Conservation (phyloP, 2,797 vertebrate genomes). For the Ambastaia sidthimunki region DNA sequence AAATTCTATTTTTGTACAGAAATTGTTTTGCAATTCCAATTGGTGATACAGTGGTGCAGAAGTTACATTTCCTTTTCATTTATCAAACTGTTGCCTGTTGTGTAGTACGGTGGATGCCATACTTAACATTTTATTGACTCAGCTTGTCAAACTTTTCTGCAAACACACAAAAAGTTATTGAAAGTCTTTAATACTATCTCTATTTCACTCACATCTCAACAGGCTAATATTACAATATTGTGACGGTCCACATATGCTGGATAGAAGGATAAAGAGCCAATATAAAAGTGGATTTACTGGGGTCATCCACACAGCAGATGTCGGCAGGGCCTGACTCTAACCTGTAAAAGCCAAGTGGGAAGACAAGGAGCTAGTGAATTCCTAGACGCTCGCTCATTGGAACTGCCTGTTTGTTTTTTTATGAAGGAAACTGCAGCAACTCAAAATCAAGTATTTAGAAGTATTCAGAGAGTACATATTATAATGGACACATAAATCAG, state of each 20-base stretch:
- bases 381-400: conserved; percentile 28
- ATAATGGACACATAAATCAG: conserved; percentile 3
- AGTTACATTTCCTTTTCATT: neutral
- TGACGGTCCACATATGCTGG: conserved; percentile 54
- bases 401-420: conserved; percentile 42
- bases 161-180: neutral
- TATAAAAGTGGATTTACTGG: conserved; percentile 66
- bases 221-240: neutral
- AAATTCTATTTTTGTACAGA: no score
- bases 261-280: conserved; percentile 63
- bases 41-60: neutral
- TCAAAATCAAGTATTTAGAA: neutral
- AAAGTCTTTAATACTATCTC: neutral
- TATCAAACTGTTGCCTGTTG: neutral
- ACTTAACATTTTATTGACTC: neutral
- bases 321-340: conserved; percentile 64
- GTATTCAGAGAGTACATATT: neutral
- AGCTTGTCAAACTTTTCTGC: neutral
- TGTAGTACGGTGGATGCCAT: neutral
- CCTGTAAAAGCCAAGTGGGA: conserved; percentile 66
- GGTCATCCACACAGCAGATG: conserved; percentile 65
- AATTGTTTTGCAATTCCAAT: neutral
- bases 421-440: conserved; percentile 43
- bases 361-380: conserved; percentile 50
- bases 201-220: conserved; percentile 13